A percentile compares a stretch with the other conserved stretches of the same genome.
Conservation (phyloP, 2,113 vertebrate genomes). For the Beaufortia kweichowensis region DNA sequence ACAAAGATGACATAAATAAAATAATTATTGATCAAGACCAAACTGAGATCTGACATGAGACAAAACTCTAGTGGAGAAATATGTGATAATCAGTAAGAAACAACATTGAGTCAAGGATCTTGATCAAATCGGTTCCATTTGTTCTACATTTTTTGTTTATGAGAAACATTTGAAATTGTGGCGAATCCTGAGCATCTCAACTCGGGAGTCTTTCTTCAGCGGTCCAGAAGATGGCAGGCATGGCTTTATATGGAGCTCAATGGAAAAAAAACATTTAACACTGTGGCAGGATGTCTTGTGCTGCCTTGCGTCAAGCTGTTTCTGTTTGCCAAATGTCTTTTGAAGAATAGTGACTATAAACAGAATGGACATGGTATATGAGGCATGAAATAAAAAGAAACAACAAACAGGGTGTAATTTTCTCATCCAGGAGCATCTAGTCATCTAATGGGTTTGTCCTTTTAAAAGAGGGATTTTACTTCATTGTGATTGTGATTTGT, state of each 20-base stretch:
- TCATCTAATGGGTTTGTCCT: constrained; percentile 65
- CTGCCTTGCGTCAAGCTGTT: constrained; percentile 38
- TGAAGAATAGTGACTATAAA: constrained; percentile 58
- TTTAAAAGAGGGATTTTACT: constrained; percentile 24
- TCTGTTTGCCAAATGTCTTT: constrained; percentile 58
- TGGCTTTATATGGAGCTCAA: constrained; percentile 57
- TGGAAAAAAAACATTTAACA: constrained; percentile 50
- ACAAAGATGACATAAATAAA: too few relatives aligned
- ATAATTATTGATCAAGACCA: too few relatives aligned
- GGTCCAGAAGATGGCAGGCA: constrained; percentile 73
- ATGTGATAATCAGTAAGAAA: too few relatives aligned
- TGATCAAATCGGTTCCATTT: too few relatives aligned
- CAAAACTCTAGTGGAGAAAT: too few relatives aligned
- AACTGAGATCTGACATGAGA: too few relatives aligned
- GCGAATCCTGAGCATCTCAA: neutral
- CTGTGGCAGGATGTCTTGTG: constrained; percentile 36
- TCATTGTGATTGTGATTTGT: constrained; percentile 45
- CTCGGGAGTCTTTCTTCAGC: constrained; percentile 16
- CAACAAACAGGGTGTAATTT: constrained; percentile 70
- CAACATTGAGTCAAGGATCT: too few relatives aligned
- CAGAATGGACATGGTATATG: constrained; percentile 61
- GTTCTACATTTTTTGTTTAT: too few relatives aligned
- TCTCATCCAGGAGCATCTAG: constrained; percentile 63
- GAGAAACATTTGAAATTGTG: neutral
- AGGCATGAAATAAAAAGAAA: constrained; percentile 59